These are phyloP conservation scores for Bellardia pandia DNA, from an alignment of 2,888 invertebrate species.

Conservation along the genomic window DNA sequence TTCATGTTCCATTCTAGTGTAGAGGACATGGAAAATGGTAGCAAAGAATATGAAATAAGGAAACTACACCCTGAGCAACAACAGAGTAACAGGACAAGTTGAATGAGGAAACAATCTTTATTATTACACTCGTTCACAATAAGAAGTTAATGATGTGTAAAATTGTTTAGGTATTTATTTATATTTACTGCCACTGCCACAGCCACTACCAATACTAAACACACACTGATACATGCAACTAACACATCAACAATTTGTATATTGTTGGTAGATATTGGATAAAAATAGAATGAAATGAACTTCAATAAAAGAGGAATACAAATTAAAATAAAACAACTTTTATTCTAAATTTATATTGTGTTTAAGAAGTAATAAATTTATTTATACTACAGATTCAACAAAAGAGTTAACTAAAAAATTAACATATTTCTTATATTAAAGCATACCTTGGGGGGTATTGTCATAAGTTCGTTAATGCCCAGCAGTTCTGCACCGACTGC, in stretches of 20 bases:
- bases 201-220: not conserved
- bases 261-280: constrained; percentile 29
- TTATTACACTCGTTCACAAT: constrained; percentile 55
- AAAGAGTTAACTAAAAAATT: too few relatives aligned
- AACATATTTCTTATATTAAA: constrained; percentile 18
- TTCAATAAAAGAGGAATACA: not conserved
- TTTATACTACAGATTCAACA: not conserved
- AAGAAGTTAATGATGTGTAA: constrained; percentile 72
- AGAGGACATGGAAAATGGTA: not conserved
- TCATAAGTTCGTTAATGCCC: constrained; percentile 8
- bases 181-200: constrained; percentile 22
- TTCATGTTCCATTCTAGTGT: not conserved
- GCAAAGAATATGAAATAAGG: not conserved
- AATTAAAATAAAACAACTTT: constrained; percentile 28
- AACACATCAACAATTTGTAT: constrained; percentile 15
- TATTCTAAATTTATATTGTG: constrained; percentile 50
- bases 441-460: constrained; percentile 29
- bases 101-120: constrained; percentile 39
- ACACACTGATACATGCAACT: not conserved
- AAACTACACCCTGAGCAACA: constrained; percentile 1
- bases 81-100: constrained; percentile 6
- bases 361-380: constrained; percentile 52
- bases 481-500: too few relatives aligned
- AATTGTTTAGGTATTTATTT: constrained; percentile 70
- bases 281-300: constrained; percentile 19